Evolutionary conservation across 2,797 vertebrate genomes (phyloP).

Genomic region (Xenops minutus): DNA sequence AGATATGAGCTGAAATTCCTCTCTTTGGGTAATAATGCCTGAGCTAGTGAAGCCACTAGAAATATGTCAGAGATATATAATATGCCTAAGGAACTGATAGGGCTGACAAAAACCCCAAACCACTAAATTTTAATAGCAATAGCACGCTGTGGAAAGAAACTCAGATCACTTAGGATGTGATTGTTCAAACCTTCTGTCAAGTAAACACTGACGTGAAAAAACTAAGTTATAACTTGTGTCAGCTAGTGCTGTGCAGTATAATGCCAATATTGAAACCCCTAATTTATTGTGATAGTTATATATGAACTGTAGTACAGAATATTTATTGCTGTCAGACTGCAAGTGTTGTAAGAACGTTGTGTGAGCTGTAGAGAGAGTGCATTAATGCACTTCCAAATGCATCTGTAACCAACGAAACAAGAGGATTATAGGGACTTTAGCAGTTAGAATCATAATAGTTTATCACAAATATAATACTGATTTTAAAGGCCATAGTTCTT

Average conservation of each 20-base stretch:
- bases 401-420: too few species aligned
- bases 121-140: neutral
- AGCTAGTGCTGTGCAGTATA: neutral
- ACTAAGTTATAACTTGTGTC: neutral
- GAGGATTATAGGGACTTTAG: too few species aligned
- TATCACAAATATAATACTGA: too few species aligned
- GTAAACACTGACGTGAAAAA: neutral
- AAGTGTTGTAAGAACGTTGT: too few species aligned
- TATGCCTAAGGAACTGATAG: neutral
- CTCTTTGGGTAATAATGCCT: neutral
- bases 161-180: neutral
- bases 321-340: neutral
- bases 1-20: neutral
- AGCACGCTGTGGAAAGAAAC: neutral
- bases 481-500: too few species aligned
- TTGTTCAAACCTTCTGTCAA: neutral
- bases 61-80: neutral
- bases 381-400: too few species aligned
- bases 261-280: neutral
- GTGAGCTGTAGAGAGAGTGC: too few species aligned
- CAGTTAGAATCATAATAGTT: too few species aligned
- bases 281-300: neutral
- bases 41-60: neutral
- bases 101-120: neutral
- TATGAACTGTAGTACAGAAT: neutral